Conservation (phyloP, 2,888 invertebrate genomes). For the Itoplectis maculator region DNA sequence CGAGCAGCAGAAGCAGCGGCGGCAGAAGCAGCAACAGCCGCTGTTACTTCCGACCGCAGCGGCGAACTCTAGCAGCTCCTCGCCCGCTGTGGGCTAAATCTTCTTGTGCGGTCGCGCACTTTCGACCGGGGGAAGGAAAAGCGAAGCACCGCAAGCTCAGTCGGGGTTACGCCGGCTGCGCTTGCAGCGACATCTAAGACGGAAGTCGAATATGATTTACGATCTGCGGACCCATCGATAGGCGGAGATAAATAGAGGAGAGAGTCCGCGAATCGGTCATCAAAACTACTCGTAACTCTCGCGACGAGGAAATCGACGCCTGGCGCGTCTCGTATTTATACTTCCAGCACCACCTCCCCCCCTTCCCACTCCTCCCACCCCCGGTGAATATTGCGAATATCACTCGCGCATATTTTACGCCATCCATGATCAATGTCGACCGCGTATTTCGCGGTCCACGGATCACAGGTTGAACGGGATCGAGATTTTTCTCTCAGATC, state of each 20-base stretch:
- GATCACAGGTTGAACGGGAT: too few species aligned
- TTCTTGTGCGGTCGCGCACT: constrained; percentile 62
- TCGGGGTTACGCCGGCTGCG: constrained; percentile 73
- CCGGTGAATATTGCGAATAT: background rate
- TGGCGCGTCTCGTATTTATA: too few species aligned
- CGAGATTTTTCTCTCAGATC: too few species aligned
- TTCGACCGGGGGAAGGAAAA: constrained; percentile 50
- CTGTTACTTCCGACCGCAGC: constrained; percentile 60
- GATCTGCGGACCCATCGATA: constrained; percentile 58
- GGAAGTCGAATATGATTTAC: constrained; percentile 68
- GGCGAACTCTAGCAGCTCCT: constrained; percentile 43
- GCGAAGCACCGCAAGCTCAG: constrained; percentile 55
- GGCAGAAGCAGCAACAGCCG: constrained; percentile 53
- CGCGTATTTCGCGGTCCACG: too few species aligned
- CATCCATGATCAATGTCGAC: too few species aligned
- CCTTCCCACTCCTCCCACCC: too few species aligned
- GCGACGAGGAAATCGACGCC: constrained; percentile 38
- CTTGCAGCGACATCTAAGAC: constrained; percentile 63
- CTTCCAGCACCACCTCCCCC: too few species aligned
- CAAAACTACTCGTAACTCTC: constrained; percentile 42
- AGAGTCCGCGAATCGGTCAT: constrained; percentile 46
- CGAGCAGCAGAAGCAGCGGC: constrained; percentile 8
- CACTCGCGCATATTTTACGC: too few species aligned
- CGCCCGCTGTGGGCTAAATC: constrained; percentile 45
- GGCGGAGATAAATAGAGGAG: constrained; percentile 59